Conservation (phyloP, 2,797 vertebrate genomes). For the Schizothorax lantsangensis region DNA sequence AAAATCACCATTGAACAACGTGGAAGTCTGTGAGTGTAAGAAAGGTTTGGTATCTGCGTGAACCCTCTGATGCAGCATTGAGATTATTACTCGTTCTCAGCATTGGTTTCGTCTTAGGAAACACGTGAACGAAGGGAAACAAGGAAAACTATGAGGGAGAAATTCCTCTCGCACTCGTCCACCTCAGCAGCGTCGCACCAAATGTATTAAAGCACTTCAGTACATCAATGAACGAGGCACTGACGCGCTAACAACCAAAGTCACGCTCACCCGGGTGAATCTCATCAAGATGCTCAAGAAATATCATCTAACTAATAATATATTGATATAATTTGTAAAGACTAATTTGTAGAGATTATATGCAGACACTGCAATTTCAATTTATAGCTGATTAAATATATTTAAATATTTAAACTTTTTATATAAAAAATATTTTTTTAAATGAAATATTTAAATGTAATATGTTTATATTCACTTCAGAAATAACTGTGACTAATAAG, state of each 20-base stretch:
- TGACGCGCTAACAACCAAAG: not conserved
- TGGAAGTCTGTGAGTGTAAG: constrained; percentile 10
- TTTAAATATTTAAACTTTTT: not conserved
- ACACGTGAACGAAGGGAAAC: not conserved
- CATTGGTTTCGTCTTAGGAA: constrained; percentile 1
- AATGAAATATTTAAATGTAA: not conserved
- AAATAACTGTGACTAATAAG: not conserved
- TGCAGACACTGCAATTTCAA: not conserved
- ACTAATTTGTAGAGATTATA: not conserved
- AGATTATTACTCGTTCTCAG: constrained; percentile 54
- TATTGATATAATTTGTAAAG: not conserved
- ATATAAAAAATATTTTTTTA: not conserved
- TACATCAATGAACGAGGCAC: not conserved
- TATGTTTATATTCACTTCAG: not conserved
- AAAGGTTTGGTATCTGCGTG: constrained; percentile 66
- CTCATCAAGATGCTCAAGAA: not conserved
- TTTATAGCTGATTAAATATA: not conserved
- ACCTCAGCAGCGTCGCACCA: constrained; percentile 33
- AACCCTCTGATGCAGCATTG: constrained; percentile 70
- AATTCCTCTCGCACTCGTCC: not conserved
- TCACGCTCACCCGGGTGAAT: not conserved
- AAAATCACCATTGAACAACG: constrained; percentile 1
- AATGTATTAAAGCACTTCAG: constrained; percentile 31
- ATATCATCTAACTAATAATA: not conserved
- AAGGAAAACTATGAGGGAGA: constrained; percentile 16